Evolutionary conservation across 2,113 vertebrate species (phyloP), one percentile per base, ranked within the genome.

Genomic region (Atrichornis clamosus): DNA sequence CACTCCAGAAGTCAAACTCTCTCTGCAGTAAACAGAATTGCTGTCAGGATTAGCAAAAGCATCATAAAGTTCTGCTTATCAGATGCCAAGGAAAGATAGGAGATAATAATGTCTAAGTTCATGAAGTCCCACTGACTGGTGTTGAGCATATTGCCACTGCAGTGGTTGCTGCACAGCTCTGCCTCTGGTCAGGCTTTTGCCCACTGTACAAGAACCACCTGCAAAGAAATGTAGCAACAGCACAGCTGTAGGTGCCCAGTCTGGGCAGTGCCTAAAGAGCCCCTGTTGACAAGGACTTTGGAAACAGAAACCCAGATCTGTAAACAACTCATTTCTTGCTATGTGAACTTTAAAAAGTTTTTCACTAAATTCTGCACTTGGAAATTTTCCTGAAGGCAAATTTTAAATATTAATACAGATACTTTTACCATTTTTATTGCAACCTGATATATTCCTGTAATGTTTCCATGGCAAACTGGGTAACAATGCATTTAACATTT

Each of bases 381-480:
- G 11, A 86, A 64, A 56, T 81, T 72, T 74, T 89, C 60, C 65
- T 37, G 50, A 87, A 78, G 68, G 60, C 33, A 24, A n/a, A 76
- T 70, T 83, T 89, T 84, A 84, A 84, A 72, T 47, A 75, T 59
- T 63, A 85, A 78, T 39, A 67, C 4, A 78, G 55, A 84, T 26
- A 64, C 3, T 77, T 93, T 26, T 70, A 7, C 42, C 33, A 65
- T 65, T 89, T 70, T 74, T 74, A 60, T 18, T 74, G 30, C 50
- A 70, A 70, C 28, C 30, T 75, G 64, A 93, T 86, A 92, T 41
- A 24, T 47, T 87, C 78, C 64, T 81, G 53, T 53, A 64, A 58
- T 53, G 39, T 79, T 94, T 88, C 77, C 50, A 63, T n/a, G 26
- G 68, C 33, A 92, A 89, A 89, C 22, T 28, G 37, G 81, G 30